Percentiles rank a stretch among this genome's conserved stretches.
Evolutionary conservation across 1,140 invertebrate species (phyloP).

Genomic region (Euglossa dilemma): DNA sequence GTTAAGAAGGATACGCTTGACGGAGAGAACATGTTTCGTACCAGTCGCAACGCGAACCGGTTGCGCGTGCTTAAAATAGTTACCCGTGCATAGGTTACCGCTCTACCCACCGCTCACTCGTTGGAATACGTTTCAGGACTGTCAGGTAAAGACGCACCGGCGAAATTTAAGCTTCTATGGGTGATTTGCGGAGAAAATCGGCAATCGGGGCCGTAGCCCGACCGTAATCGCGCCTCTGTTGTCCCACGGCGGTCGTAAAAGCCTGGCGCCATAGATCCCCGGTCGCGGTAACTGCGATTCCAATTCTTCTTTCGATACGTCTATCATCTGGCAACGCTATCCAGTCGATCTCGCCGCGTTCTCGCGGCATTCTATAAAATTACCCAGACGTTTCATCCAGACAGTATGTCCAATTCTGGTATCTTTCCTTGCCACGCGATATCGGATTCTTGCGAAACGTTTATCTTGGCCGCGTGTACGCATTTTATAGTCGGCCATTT

Average conservation of each 20-base stretch:
- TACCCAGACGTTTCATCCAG: neutral
- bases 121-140: slow-evolving; percentile 53
- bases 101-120: slow-evolving; percentile 38
- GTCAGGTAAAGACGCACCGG: slow-evolving; percentile 58
- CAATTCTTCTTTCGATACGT: neutral
- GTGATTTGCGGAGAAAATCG: neutral
- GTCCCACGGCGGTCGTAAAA: neutral
- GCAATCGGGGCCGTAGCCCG: too few species aligned
- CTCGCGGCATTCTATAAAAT: neutral
- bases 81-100: slow-evolving; percentile 76
- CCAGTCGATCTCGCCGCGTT: neutral
- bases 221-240: neutral
- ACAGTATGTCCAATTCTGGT: neutral
- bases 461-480: slow-evolving; percentile 23
- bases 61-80: slow-evolving; percentile 81
- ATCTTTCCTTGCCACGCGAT: neutral
- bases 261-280: neutral
- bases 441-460: slow-evolving; percentile 34
- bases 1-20: slow-evolving; percentile 53
- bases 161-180: neutral
- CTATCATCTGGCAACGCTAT: neutral
- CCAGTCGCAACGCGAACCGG: slow-evolving; percentile 77
- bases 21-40: slow-evolving; percentile 72
- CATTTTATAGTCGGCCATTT: slow-evolving; percentile 36
- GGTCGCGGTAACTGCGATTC: neutral